Evolutionary conservation across 2,113 vertebrate species (phyloP).

Genomic region (Neodon shergylaensis): DNA sequence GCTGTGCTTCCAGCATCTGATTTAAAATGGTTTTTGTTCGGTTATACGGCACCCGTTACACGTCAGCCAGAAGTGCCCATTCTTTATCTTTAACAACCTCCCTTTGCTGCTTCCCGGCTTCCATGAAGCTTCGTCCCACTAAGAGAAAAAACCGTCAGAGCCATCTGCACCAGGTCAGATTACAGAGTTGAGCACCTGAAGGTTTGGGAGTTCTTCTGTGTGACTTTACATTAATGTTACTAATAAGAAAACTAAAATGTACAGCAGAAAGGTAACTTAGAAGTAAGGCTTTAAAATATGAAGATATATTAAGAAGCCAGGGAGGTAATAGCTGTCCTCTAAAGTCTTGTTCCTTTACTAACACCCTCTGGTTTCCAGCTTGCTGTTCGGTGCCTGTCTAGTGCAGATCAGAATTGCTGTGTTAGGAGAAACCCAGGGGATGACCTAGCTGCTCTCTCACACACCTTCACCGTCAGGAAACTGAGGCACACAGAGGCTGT

Average conservation of each 20-base stretch:
- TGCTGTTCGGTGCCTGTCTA: conserved; percentile 58
- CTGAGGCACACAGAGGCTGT: conserved; percentile 43
- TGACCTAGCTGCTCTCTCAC: conserved; percentile 3
- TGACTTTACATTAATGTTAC: conserved; percentile 70
- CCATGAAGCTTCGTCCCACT: background rate
- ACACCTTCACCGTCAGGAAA: conserved; percentile 45
- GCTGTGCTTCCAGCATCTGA: conserved; percentile 53
- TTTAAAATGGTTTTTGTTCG: conserved; percentile 76
- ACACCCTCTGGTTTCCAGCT: conserved; percentile 47
- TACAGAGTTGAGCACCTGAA: conserved; percentile 41
- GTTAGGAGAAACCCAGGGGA: conserved; percentile 31
- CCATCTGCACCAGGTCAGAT: conserved; percentile 10
- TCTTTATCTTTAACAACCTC: conserved; percentile 28
- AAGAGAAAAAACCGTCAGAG: conserved; percentile 32
- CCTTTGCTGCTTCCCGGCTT: conserved; percentile 49
- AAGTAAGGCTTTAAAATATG: conserved; percentile 44
- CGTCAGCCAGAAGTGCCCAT: conserved; percentile 54
- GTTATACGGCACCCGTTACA: background rate
- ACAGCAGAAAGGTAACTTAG: conserved; percentile 62
- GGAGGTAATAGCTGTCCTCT: conserved; percentile 54
- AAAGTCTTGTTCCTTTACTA: conserved; percentile 50
- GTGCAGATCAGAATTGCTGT: conserved; percentile 39
- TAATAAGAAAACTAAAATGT: conserved; percentile 65
- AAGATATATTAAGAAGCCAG: conserved; percentile 31
- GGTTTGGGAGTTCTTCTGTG: conserved; percentile 20